Base-by-base conservation (phyloP, 2,888 invertebrate species). In the Sabatieria punctata region DNA sequence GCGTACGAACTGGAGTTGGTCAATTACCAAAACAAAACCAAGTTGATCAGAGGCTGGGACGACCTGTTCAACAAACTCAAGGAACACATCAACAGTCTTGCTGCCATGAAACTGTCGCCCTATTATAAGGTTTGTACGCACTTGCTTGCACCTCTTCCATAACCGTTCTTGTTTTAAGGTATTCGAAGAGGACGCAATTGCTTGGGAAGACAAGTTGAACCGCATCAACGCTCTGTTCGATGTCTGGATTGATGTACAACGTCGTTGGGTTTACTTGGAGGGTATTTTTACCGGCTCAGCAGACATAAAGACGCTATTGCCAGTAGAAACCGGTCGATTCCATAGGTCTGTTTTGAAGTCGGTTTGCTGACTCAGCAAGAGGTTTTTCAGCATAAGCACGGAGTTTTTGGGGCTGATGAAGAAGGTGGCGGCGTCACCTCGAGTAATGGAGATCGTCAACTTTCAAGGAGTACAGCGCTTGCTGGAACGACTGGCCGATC, bases 31-130 rank as follows among this genome's bases (percentile, higher is more conserved):
- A 93, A 85, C 71, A 97, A 97, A 68, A 97, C 95, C 66, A 81
- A 86, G 61, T 77, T 99, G 55, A 97, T 99, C 64, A 77, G 91
- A 52, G 97, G 97, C 26, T 99, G 97, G 97, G 97, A 99, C 68
- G 97, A 99, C 69, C 74, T 99, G n/a, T 99, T 99, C 72, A 95
- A 88, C 71, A 97, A 95, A 73, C 86, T 99, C 13, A 97, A 97
- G 68, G 97, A 99, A 64, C 97, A 99, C 69, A 97, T 97, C 51
- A 97, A 97, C 74, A 93, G 91, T 15, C 85, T 99, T 11, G 88
- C 93, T 19, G 97, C 97, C 43, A 99, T 99, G 97, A 99, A 97
- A 65, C 74, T 97, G 0, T 97, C 95, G 0, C 97, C 97, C 0
- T 97, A 97, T 68, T 99, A 95, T 69, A 95, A 95, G 75, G 82